Evolutionary conservation across 2,888 invertebrate species (phyloP), one percentile per base, ranked within the genome.

Genomic region (Onthophagus sagittarius): DNA sequence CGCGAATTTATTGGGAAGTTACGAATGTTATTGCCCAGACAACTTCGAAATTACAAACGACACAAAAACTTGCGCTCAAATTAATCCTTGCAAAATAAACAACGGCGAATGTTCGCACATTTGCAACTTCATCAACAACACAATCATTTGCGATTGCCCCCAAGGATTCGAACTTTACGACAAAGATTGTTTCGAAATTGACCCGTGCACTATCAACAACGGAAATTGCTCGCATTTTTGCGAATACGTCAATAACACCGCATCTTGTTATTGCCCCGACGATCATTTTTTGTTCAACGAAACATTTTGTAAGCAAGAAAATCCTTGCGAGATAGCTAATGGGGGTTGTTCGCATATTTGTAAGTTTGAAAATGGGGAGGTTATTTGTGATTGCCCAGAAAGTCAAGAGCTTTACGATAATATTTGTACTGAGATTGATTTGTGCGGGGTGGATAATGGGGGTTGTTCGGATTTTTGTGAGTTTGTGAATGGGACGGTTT

Each of bases 291-390:
- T 89, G 5, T 78, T 80, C 5, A 84, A 83, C 0, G 87, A 86
- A 73, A 82, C 81, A 64, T 87, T 88, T 62, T 88, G 87, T 75
- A 82, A 81, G 62, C 87, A 84, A 75, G 79, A 85, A 72, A 87
- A 90, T 79, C 89, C 89, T 33, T 92, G 92, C 77, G 81, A 83
- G 4, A 79, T 82, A 0, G 86, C 87, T 69, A 90, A 91, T 76
- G 90, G 90, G 0, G 89, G 89, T 64, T 92, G 92, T 81, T 87
- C 88, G 5, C 90, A 91, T 75, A 83, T 85, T 14, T 92, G 92
- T 79, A 64, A 79, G 0, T 83, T 85, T 6, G 84, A 86, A 15
- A 85, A 86, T n/a, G 89, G 88, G 0, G 83, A 86, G 23, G 86
- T 83, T 71, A 81, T 83, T 65, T 80, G 82, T 33, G 63, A 5